phyloP scores from a whole-genome alignment of 2,797 vertebrate genomes.

The Esox masquinongy region DNA sequence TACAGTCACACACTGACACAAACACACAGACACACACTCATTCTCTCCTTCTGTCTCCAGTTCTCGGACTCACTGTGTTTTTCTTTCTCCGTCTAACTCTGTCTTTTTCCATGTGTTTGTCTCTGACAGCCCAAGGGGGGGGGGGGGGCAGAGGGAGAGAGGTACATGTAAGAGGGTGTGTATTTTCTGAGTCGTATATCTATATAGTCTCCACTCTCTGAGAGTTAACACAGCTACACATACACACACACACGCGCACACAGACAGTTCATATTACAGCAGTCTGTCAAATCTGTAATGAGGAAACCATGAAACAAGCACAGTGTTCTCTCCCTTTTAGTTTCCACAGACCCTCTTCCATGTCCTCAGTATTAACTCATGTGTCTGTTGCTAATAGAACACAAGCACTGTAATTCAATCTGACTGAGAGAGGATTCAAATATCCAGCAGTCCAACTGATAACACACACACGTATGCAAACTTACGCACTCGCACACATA shows the following conservation, averaged over 20 bases:
- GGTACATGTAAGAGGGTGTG: background rate
- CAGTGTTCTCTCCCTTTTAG: background rate
- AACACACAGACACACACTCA: background rate
- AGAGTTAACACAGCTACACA: conserved; percentile 1
- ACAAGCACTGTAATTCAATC: background rate
- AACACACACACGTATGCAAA: background rate
- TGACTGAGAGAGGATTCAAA: background rate
- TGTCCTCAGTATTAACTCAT: background rate
- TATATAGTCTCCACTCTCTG: too few relatives aligned
- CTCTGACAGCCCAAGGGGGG: too few relatives aligned
- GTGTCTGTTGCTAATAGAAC: background rate
- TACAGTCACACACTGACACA: conserved; percentile 30
- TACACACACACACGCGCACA: background rate
- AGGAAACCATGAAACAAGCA: background rate
- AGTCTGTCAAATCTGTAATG: conserved; percentile 2
- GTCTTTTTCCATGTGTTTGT: background rate
- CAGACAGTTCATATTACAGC: conserved; percentile 5
- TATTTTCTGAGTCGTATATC: background rate
- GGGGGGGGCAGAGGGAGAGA: too few relatives aligned
- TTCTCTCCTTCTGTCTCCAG: background rate
- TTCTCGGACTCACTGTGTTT: background rate
- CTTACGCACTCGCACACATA: conserved; percentile 6
- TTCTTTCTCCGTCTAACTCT: background rate
- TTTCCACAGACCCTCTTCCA: background rate
- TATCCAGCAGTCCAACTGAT: conserved; percentile 14